Evolutionary conservation across 2,888 invertebrate species (phyloP).

Genomic region (Cephus spinipes): DNA sequence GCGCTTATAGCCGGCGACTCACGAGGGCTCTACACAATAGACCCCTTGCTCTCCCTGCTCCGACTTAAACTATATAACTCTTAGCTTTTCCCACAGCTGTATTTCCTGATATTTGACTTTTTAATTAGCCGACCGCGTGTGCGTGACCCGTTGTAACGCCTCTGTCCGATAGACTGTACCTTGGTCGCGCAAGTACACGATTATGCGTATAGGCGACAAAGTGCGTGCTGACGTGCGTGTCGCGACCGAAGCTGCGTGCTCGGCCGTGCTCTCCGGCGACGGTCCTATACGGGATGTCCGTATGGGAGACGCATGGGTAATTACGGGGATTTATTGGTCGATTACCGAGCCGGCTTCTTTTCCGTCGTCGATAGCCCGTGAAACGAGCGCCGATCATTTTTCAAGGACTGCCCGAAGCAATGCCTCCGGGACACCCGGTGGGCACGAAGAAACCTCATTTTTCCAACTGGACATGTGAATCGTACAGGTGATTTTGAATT

Average conservation of each 20-base stretch:
- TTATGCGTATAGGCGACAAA: background rate
- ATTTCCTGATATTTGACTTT: constrained; percentile 47
- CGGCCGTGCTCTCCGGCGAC: background rate
- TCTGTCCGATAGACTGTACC: background rate
- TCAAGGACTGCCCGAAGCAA: constrained; percentile 29
- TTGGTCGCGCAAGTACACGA: background rate
- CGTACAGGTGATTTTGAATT: background rate
- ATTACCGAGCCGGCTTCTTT: constrained; percentile 30
- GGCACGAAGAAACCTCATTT: background rate
- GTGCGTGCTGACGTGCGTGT: background rate
- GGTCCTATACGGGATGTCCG: background rate
- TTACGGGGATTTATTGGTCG: constrained; percentile 39
- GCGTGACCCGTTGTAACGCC: background rate
- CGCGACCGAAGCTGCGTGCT: background rate
- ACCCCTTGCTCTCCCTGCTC: background rate
- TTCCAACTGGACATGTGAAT: background rate
- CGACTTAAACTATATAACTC: constrained; percentile 9
- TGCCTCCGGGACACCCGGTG: background rate
- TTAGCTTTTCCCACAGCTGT: background rate
- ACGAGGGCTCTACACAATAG: background rate
- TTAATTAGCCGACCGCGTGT: constrained; percentile 39
- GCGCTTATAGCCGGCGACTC: background rate
- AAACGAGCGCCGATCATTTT: constrained; percentile 40
- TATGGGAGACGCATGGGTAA: constrained; percentile 12
- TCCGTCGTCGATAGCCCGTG: constrained; percentile 34